Evolutionary conservation across 2,113 vertebrate species (phyloP).

Genomic region (Steatornis caripensis): DNA sequence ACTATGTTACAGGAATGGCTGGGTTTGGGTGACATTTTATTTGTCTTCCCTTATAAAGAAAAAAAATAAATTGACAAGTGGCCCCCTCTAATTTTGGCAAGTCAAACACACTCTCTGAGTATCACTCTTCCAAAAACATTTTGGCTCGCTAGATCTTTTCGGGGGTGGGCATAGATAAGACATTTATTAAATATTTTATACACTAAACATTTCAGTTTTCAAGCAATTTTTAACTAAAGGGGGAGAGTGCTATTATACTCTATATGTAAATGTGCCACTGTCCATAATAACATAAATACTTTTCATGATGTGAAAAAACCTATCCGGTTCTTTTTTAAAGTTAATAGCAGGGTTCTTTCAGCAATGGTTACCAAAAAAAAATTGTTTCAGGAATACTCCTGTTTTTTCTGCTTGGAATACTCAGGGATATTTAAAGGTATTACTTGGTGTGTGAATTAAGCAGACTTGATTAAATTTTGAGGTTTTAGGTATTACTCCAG

Average conservation of each 20-base stretch:
- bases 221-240: background rate
- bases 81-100: background rate
- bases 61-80: background rate
- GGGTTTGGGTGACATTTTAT: background rate
- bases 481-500: background rate
- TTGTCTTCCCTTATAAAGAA: background rate
- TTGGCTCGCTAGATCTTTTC: background rate
- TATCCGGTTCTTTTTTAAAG: background rate
- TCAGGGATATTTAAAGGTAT: background rate
- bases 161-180: background rate
- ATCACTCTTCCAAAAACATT: background rate
- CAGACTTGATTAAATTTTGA: background rate
- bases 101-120: background rate
- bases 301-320: background rate
- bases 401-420: background rate
- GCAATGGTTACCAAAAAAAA: background rate
- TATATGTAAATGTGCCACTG: background rate
- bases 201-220: background rate
- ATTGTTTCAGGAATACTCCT: background rate
- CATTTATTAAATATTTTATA: background rate
- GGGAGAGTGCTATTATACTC: background rate
- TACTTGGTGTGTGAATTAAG: background rate
- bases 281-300: background rate
- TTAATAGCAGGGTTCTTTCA: background rate
- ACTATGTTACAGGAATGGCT: background rate